A percentile compares a stretch with the other conserved stretches of the same genome.
phyloP scores from a whole-genome alignment of 1,140 invertebrate genomes.

The Hypothenemus hampei region DNA sequence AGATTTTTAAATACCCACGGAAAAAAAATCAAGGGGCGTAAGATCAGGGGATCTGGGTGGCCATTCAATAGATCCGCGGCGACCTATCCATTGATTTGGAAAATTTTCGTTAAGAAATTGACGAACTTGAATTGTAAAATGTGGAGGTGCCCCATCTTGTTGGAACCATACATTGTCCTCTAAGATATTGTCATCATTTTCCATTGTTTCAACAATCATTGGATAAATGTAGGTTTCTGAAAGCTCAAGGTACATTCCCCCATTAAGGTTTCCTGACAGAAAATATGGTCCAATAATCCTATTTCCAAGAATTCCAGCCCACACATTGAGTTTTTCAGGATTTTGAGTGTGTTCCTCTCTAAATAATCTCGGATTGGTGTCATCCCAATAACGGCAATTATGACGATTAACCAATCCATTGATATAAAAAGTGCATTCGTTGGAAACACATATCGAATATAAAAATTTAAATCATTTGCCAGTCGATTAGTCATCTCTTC shows the following conservation, averaged over 20 bases:
- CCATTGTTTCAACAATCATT: no score
- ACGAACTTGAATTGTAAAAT: background rate
- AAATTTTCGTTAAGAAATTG: no score
- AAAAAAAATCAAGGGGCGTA: no score
- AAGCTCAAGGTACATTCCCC: background rate
- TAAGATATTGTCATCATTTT: conserved; percentile 5
- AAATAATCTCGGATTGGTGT: conserved; percentile 10
- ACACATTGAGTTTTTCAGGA: conserved; percentile 2
- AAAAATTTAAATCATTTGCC: conserved; percentile 8
- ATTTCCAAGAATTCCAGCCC: background rate
- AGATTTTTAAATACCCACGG: no score
- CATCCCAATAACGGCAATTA: conserved; percentile 4
- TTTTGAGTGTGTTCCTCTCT: conserved; percentile 4
- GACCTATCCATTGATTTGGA: no score
- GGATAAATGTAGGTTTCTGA: background rate
- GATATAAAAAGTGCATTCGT: conserved; percentile 1
- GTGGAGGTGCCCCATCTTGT: no score
- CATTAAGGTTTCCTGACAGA: background rate
- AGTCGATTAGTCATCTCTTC: conserved; percentile 3
- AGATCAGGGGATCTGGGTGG: no score
- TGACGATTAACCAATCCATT: background rate
- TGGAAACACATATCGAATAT: background rate
- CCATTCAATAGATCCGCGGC: no score
- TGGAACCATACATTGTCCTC: no score
- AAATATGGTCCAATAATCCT: conserved; percentile 2